phyloP scores from a whole-genome alignment of 2,888 invertebrate species.

The Acleris holmiana region DNA sequence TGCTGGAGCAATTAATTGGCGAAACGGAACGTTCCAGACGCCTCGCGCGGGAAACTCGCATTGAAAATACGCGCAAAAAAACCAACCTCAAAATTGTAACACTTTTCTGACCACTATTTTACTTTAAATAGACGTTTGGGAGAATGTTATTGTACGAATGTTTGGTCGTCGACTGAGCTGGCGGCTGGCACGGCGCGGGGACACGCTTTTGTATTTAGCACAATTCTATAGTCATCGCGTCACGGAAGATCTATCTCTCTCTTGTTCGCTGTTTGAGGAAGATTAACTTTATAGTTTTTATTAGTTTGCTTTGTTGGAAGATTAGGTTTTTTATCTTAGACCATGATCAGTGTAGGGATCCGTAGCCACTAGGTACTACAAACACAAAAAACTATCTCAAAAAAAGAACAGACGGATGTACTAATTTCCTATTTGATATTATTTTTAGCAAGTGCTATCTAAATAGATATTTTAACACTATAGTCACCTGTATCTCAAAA shows the following conservation, averaged over 20 bases:
- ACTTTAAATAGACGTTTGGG: constrained; percentile 44
- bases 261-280: constrained; percentile 13
- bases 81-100: constrained; percentile 42
- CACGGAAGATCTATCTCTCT: constrained; percentile 52
- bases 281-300: constrained; percentile 10
- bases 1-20: constrained; percentile 42
- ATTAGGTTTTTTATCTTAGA: not conserved
- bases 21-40: constrained; percentile 51
- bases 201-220: constrained; percentile 67
- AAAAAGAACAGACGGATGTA: no score
- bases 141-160: constrained; percentile 68
- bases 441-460: no score
- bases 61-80: constrained; percentile 43
- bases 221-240: constrained; percentile 49
- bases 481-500: no score
- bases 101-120: constrained; percentile 41
- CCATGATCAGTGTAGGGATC: no score
- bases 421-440: no score
- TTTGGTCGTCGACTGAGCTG: constrained; percentile 63
- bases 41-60: constrained; percentile 43
- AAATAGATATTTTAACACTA: no score
- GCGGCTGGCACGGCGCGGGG: constrained; percentile 64
- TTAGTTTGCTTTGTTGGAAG: not conserved
- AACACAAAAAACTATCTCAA: no score
- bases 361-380: no score